Percentiles rank a stretch among this genome's conserved stretches.
These are phyloP conservation scores for Eptatretus burgeri DNA, from an alignment of 2,113 vertebrate species.

Conservation along the genomic window DNA sequence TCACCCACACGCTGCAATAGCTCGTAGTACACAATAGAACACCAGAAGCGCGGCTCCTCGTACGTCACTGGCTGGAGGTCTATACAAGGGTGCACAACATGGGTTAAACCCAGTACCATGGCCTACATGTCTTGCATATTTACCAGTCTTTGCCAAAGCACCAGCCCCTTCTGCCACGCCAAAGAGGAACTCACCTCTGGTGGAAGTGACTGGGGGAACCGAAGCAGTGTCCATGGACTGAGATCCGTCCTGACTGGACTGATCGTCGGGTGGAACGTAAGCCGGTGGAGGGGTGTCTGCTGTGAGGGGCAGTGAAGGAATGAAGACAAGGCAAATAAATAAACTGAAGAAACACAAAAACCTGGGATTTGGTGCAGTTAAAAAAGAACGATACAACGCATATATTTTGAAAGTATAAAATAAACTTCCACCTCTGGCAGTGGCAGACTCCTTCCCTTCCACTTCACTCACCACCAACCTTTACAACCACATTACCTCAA, in stretches of 20 bases:
- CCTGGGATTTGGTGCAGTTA: background rate
- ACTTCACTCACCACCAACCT: background rate
- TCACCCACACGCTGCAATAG: slow-evolving; percentile 88
- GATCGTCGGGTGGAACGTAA: slow-evolving; percentile 81
- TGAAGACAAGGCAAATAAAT: background rate
- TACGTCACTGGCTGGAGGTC: slow-evolving; percentile 92
- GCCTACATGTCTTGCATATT: background rate
- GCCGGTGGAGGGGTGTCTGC: slow-evolving; percentile 81
- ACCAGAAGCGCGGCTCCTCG: slow-evolving; percentile 91
- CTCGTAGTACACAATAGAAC: slow-evolving; percentile 98
- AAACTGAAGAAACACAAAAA: background rate
- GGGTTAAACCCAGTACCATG: slow-evolving; percentile 4
- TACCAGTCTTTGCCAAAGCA: background rate
- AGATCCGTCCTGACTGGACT: slow-evolving; percentile 68
- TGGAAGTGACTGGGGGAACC: slow-evolving; percentile 20
- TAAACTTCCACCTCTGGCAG: background rate
- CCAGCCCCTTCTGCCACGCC: slow-evolving; percentile 9
- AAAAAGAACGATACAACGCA: background rate
- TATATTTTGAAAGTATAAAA: background rate
- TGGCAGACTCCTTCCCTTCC: background rate
- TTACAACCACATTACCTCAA: background rate
- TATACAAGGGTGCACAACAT: slow-evolving; percentile 19
- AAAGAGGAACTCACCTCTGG: slow-evolving; percentile 6
- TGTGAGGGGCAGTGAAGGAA: slow-evolving; percentile 13
- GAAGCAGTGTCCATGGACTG: slow-evolving; percentile 96